Conservation (phyloP, 2,113 vertebrate genomes). For the Notarius lentiginosus region DNA sequence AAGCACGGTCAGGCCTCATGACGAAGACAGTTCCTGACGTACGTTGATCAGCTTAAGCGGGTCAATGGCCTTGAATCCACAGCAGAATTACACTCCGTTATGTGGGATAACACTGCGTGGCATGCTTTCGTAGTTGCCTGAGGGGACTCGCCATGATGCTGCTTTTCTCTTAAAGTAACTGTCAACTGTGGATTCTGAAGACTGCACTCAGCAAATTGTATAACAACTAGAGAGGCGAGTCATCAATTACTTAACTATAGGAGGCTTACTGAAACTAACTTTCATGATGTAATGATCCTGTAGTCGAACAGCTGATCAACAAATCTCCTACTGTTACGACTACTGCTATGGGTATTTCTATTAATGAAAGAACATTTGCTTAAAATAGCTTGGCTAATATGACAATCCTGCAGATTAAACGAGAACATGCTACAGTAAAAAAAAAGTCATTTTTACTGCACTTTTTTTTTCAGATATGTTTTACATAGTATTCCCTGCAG, state of each 20-base stretch:
- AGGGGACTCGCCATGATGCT: no score
- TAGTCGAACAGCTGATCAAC: background rate
- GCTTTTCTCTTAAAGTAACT: background rate
- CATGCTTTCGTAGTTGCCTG: no score
- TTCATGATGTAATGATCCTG: conserved; percentile 3
- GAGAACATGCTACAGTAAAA: background rate
- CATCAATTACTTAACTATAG: conserved; percentile 17
- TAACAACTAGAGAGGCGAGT: conserved; percentile 13
- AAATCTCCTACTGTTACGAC: background rate
- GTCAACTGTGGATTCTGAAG: background rate
- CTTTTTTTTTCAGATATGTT: background rate
- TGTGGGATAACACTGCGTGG: no score
- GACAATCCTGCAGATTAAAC: background rate
- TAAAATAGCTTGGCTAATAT: background rate
- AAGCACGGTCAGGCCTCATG: no score
- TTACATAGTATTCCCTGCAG: background rate
- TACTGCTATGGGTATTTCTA: background rate
- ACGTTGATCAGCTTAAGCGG: no score
- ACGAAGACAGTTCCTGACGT: no score
- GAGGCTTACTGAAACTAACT: background rate
- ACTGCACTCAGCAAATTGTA: conserved; percentile 30
- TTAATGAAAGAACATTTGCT: background rate
- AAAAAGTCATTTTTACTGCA: background rate
- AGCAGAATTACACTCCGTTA: no score
- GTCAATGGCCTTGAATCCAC: no score